Percentiles rank a stretch among this genome's conserved stretches.
Conservation (phyloP, 2,113 vertebrate species). For the Hemiscyllium ocellatum region DNA sequence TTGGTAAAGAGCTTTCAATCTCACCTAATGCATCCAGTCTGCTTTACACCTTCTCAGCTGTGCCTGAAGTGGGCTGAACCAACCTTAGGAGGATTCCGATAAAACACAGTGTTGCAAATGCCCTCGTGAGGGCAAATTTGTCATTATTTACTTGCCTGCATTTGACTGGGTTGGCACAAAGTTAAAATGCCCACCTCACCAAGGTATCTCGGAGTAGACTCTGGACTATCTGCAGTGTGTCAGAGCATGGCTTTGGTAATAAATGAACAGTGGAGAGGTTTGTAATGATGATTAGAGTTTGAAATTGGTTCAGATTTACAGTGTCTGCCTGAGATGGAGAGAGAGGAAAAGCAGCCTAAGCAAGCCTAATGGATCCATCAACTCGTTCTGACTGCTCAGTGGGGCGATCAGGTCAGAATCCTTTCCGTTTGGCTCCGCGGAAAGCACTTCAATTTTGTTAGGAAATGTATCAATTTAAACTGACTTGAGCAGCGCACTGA, state of each 20-base stretch:
- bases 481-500: slow-evolving; percentile 96
- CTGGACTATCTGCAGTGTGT: slow-evolving; percentile 72
- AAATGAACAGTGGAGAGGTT: slow-evolving; percentile 95
- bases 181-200: neutral
- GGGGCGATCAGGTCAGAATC: slow-evolving; percentile 98
- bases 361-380: slow-evolving; percentile 99
- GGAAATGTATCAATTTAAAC: slow-evolving; percentile 99
- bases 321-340: slow-evolving; percentile 88
- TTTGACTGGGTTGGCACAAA: neutral
- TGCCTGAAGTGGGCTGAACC: neutral
- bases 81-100: neutral
- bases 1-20: slow-evolving; percentile 51
- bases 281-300: slow-evolving; percentile 99
- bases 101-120: neutral
- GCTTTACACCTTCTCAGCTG: neutral
- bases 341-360: slow-evolving; percentile 87
- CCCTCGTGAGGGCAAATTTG: neutral
- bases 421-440: slow-evolving; percentile 92
- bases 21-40: slow-evolving; percentile 42
- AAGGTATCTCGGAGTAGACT: slow-evolving; percentile 37
- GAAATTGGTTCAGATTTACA: slow-evolving; percentile 99
- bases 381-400: slow-evolving; percentile 93
- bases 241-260: slow-evolving; percentile 80
- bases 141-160: neutral
- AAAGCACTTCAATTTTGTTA: slow-evolving; percentile 99